phyloP scores from a whole-genome alignment of 2,797 vertebrate genomes.

The Peromyscus nudipes region DNA sequence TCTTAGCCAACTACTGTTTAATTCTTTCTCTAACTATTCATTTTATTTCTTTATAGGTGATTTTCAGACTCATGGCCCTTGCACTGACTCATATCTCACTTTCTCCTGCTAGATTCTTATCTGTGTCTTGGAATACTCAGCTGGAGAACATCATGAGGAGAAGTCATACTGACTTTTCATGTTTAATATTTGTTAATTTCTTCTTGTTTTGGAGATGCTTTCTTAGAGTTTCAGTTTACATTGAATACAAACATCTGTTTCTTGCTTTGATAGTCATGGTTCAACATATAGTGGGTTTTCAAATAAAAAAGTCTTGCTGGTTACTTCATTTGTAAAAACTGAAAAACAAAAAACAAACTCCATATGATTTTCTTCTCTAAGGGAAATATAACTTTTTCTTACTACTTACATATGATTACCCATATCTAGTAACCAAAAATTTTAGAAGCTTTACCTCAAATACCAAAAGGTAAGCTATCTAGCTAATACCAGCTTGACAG shows the following conservation, averaged over 20 bases:
- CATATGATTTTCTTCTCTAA: background rate
- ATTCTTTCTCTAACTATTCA: background rate
- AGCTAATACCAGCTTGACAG: background rate
- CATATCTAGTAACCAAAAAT: background rate
- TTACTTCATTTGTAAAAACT: background rate
- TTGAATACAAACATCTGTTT: slow-evolving; percentile 15
- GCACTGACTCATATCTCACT: background rate
- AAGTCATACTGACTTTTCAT: background rate
- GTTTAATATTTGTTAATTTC: background rate
- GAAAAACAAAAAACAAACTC: background rate
- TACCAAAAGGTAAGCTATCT: background rate
- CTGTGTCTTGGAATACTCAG: background rate
- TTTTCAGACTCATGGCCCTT: background rate
- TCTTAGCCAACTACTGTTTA: background rate
- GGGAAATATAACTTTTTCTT: background rate
- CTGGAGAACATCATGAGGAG: background rate
- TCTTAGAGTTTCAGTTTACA: background rate
- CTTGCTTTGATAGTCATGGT: background rate
- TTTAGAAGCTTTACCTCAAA: background rate
- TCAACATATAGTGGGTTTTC: background rate
- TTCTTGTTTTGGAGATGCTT: background rate
- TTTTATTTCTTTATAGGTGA: background rate
- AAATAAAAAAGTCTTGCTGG: background rate
- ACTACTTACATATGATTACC: background rate
- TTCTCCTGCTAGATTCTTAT: background rate